These are phyloP conservation scores for Montifringilla adamsi DNA, from an alignment of 2,113 vertebrate genomes.

Conservation along the genomic window DNA sequence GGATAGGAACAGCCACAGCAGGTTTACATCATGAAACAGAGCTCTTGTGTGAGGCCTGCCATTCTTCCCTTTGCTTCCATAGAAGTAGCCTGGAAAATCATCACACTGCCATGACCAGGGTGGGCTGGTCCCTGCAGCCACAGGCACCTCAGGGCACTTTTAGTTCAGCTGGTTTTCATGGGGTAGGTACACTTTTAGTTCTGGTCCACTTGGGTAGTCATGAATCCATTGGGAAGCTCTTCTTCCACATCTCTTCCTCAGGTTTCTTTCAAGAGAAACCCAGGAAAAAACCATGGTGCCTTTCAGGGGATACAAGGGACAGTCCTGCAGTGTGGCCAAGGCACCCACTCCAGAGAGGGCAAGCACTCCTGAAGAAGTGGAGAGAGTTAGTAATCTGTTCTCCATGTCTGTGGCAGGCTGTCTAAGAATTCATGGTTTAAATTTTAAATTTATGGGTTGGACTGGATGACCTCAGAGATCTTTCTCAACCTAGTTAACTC, in stretches of 20 bases:
- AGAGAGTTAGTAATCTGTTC: background rate
- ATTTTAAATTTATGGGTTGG: background rate
- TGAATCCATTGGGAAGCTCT: background rate
- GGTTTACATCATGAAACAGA: background rate
- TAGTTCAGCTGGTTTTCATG: background rate
- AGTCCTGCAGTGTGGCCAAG: background rate
- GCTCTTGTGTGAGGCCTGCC: background rate
- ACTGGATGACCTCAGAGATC: background rate
- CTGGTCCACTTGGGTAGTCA: no score
- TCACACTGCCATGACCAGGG: background rate
- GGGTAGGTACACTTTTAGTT: background rate
- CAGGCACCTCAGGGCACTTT: background rate
- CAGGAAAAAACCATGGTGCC: background rate
- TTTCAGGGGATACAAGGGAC: background rate
- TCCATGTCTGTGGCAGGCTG: background rate
- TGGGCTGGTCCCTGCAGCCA: background rate
- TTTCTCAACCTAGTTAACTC: background rate
- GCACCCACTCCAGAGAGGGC: background rate
- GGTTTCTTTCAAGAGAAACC: background rate
- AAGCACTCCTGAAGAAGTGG: background rate
- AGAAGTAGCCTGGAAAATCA: background rate
- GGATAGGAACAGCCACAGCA: background rate
- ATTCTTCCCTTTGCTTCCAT: background rate
- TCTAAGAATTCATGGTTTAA: background rate
- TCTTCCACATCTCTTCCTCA: background rate